Base-by-base conservation (phyloP, 2,113 vertebrate genomes). In the Callipepla squamata region DNA sequence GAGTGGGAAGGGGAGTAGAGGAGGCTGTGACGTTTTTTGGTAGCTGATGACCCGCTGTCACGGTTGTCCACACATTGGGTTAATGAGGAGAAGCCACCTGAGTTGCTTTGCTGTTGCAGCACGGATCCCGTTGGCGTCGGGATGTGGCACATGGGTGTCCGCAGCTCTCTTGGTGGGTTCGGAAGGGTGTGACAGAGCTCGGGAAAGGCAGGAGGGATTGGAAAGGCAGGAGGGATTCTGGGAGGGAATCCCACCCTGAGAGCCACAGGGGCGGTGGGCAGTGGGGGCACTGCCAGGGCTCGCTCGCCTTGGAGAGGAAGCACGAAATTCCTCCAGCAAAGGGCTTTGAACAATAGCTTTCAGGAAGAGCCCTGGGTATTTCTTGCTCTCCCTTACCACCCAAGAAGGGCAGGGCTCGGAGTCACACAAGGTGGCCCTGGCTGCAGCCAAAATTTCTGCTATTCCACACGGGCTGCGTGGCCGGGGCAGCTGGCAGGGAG, bases 121-220 rank as follows among this genome's bases (percentile, higher is more conserved):
- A 44, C 0, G 1, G 55, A 63, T n/a, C 42, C 59, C 13, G 18
- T 6, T 59, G 72, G 59, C 44, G 6, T 44, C 8, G 26, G 23
- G 21, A 15, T 75, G 1, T 3, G 10, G 38, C 12, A 10, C 0
- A 0, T 6, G 21, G 2, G 11, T 21, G 26, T 28, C 78, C 36
- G 38, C 34, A 48, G 13, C 1, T 25, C 36, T 36, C 55, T 28
- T 22, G 15, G 70, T 17, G 48, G 66, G 55, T 47, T 73, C 50
- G 62, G 57, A 12, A 0, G 3, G 30, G 9, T 50, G 3, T 23
- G 53, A 63, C 13, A 8, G 18, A 19, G n/a, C 38, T 83, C 5
- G 25, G 5, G 11, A 9, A 67, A 66, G 19, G 70, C 62, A 47
- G 80, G 42, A 75, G 36, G 42, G 66, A 8, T 6, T 53, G 5